Evolutionary conservation across 2,888 invertebrate genomes (phyloP).

Genomic region (Drosophila yooni): DNA sequence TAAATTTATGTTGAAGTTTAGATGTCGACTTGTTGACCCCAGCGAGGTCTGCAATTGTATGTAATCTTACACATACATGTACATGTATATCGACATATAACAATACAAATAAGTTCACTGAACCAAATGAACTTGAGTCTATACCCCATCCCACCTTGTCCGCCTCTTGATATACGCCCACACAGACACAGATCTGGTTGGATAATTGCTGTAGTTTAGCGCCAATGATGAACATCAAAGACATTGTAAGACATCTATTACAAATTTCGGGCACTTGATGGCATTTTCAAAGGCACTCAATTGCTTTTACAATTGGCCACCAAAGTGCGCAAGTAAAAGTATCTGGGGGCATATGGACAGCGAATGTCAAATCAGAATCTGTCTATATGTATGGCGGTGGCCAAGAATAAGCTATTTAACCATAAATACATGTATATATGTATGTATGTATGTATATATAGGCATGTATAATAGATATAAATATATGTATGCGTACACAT

Average conservation of each 20-base stretch:
- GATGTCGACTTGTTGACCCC: background rate
- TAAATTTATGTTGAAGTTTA: background rate
- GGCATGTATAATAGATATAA: conserved; percentile 15
- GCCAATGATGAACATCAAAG: conserved; percentile 22
- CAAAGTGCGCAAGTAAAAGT: conserved; percentile 23
- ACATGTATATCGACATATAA: background rate
- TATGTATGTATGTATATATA: background rate
- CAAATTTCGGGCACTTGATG: conserved; percentile 22
- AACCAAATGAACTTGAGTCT: conserved; percentile 45
- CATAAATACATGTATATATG: conserved; percentile 9
- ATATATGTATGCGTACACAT: conserved; percentile 12
- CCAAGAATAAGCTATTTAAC: conserved; percentile 37
- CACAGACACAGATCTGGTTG: background rate
- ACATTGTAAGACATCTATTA: conserved; percentile 4
- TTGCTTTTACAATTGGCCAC: conserved; percentile 36
- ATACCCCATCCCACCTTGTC: background rate
- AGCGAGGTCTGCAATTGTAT: background rate
- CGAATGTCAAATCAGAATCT: conserved; percentile 55
- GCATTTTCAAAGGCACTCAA: conserved; percentile 31
- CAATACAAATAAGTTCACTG: conserved; percentile 39
- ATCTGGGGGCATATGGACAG: background rate
- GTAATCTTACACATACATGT: background rate
- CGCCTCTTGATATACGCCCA: background rate
- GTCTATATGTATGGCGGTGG: conserved; percentile 45
- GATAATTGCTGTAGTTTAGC: conserved; percentile 44